Evolutionary conservation across 2,113 vertebrate species (phyloP).

Genomic region (Alosa alosa): DNA sequence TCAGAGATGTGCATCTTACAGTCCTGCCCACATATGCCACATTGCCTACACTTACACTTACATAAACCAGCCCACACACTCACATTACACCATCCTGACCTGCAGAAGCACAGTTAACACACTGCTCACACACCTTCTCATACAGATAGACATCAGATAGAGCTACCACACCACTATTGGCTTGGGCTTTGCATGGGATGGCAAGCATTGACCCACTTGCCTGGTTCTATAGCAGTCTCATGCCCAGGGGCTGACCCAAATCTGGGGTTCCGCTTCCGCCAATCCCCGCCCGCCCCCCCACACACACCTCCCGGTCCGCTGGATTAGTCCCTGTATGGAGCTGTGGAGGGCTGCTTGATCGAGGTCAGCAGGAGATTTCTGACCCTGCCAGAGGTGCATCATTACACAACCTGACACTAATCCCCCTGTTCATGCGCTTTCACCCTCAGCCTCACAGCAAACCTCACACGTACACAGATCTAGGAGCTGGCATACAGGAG

Average conservation of each 20-base stretch:
- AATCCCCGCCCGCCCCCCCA: neutral
- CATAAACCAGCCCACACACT: neutral
- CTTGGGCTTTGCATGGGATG: too few relatives aligned
- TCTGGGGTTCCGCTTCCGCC: neutral
- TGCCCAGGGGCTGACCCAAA: neutral
- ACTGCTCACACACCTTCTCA: neutral
- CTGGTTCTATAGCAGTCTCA: neutral
- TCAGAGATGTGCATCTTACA: neutral
- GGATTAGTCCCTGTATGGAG: neutral
- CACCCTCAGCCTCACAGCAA: neutral
- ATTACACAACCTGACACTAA: slow-evolving; percentile 4
- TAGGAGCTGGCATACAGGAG: neutral
- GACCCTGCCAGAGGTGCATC: neutral
- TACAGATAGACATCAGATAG: neutral
- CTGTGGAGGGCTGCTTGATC: neutral
- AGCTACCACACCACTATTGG: neutral
- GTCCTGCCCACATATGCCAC: neutral
- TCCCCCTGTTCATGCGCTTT: neutral
- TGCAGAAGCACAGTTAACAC: too few relatives aligned
- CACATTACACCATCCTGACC: neutral
- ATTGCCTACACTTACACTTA: neutral
- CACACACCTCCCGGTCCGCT: neutral
- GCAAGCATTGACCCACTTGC: neutral
- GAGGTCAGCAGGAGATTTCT: neutral
- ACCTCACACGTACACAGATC: neutral